Percentiles rank a stretch among this genome's conserved stretches.
Evolutionary conservation across 2,888 invertebrate species (phyloP).

Genomic region (Polydrusus tereticollis): DNA sequence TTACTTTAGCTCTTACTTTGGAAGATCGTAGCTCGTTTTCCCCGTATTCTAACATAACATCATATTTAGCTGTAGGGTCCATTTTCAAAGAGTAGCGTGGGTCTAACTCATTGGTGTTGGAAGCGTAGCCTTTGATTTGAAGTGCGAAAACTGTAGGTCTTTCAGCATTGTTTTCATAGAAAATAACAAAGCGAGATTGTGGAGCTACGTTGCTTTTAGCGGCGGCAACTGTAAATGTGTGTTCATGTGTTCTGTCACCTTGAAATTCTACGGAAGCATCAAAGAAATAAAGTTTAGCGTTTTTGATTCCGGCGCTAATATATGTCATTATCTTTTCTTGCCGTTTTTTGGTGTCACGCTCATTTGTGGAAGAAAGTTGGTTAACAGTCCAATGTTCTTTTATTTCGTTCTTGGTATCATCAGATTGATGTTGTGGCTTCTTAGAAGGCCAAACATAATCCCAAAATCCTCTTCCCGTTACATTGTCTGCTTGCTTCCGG

Average conservation of each 20-base stretch:
- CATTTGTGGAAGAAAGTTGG: conserved; percentile 56
- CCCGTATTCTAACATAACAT: conserved; percentile 70
- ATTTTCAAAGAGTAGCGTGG: conserved; percentile 70
- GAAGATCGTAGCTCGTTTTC: conserved; percentile 61
- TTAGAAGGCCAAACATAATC: background rate
- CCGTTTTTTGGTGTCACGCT: conserved; percentile 67
- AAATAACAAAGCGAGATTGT: conserved; percentile 70
- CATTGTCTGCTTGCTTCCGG: conserved; percentile 32
- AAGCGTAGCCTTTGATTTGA: conserved; percentile 67
- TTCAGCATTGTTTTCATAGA: conserved; percentile 63
- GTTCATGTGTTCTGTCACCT: conserved; percentile 69
- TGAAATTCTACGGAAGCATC: conserved; percentile 73
- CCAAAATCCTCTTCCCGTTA: background rate
- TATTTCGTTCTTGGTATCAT: conserved; percentile 48
- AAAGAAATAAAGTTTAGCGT: conserved; percentile 67
- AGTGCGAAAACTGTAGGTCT: conserved; percentile 67
- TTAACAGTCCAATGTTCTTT: conserved; percentile 47
- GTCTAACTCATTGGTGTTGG: conserved; percentile 70
- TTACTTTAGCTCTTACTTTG: conserved; percentile 61
- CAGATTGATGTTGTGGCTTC: background rate
- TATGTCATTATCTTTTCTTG: conserved; percentile 70
- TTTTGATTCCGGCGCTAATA: conserved; percentile 71
- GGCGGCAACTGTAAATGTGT: conserved; percentile 70
- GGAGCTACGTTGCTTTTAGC: conserved; percentile 71
- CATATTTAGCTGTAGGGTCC: conserved; percentile 68